A percentile compares a stretch with the other conserved stretches of the same genome.
Evolutionary conservation across 2,888 invertebrate genomes (phyloP).

Genomic region (Cataglyphis rosenhaueri): DNA sequence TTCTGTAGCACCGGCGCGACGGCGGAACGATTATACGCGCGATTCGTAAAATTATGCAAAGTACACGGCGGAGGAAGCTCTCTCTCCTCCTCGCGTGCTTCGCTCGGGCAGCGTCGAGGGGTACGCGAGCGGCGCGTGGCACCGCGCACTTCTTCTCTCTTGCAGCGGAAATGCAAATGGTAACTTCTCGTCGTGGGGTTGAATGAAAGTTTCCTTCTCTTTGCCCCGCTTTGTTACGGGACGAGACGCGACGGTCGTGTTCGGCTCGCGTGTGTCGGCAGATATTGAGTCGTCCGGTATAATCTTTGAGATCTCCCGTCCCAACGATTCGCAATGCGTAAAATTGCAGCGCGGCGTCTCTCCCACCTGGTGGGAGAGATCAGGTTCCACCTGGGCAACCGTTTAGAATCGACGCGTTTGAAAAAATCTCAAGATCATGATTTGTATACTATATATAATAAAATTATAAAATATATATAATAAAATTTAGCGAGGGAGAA

Average conservation of each 20-base stretch:
- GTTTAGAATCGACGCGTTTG: background rate
- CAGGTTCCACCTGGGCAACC: background rate
- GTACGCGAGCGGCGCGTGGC: constrained; percentile 65
- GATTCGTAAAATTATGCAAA: constrained; percentile 83
- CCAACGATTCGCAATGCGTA: constrained; percentile 2
- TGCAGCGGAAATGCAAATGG: constrained; percentile 79
- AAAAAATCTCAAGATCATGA: background rate
- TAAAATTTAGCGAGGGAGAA: background rate
- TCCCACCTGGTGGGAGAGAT: background rate
- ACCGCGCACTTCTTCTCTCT: background rate
- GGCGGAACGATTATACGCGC: constrained; percentile 76
- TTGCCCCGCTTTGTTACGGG: constrained; percentile 59
- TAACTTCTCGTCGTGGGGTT: constrained; percentile 74
- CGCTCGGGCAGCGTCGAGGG: constrained; percentile 58
- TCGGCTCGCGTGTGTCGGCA: constrained; percentile 10
- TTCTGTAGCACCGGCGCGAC: constrained; percentile 42
- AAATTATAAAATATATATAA: background rate
- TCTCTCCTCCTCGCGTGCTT: constrained; percentile 62
- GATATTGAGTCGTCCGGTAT: constrained; percentile 49
- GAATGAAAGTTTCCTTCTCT: constrained; percentile 65
- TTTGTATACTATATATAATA: too few species aligned
- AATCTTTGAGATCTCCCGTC: constrained; percentile 18
- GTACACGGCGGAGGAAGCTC: constrained; percentile 64
- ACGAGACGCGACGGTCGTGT: constrained; percentile 30
- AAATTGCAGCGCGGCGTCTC: background rate